phyloP scores from a whole-genome alignment of 2,113 vertebrate species.

The Tretioscincus oriximinensis region DNA sequence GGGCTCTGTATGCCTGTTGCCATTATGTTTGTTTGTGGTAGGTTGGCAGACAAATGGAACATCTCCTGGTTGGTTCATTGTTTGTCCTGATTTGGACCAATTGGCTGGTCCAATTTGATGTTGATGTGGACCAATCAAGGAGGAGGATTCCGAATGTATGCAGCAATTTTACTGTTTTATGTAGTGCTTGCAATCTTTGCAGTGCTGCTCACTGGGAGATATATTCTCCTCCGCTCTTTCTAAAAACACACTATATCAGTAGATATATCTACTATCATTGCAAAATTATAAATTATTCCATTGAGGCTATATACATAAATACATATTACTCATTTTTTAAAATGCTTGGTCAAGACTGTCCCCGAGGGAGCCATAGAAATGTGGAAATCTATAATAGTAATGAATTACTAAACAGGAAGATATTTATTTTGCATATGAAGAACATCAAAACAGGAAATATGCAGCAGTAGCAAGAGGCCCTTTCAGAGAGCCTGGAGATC shows the following conservation, averaged over 20 bases:
- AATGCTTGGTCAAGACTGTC: constrained; percentile 45
- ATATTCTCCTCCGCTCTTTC: background rate
- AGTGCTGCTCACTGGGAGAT: background rate
- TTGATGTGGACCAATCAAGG: no score
- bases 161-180: no score
- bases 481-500: no score
- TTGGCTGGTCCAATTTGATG: no score
- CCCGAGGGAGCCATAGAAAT: constrained; percentile 49
- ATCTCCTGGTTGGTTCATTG: no score
- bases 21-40: no score
- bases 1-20: no score
- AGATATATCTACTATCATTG: constrained; percentile 17
- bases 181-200: background rate
- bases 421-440: constrained; percentile 51
- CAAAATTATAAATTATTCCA: constrained; percentile 58
- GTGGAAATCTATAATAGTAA: constrained; percentile 60
- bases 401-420: constrained; percentile 63
- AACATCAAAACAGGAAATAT: constrained; percentile 41
- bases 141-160: no score
- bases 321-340: constrained; percentile 58
- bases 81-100: no score
- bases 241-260: background rate
- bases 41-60: no score
- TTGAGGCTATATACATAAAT: constrained; percentile 54
- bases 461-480: no score